phyloP scores from a whole-genome alignment of 1,140 invertebrate genomes.

The Bombus pascuorum region DNA sequence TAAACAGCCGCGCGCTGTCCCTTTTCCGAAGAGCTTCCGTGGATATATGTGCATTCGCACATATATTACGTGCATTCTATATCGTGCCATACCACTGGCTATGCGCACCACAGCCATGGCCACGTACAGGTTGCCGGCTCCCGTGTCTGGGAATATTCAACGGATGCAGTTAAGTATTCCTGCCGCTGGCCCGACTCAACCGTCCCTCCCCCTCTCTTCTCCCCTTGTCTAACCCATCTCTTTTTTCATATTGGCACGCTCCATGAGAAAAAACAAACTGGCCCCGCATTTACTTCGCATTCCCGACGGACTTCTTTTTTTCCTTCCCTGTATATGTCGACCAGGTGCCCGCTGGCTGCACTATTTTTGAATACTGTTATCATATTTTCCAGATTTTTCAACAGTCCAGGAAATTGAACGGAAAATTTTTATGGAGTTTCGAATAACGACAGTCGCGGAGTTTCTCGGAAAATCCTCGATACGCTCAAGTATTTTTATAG shows the following conservation, averaged over 20 bases:
- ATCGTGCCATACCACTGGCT: background rate
- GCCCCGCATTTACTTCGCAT: background rate
- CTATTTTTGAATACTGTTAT: conserved; percentile 21
- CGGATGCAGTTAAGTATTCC: conserved; percentile 53
- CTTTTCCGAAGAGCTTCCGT: conserved; percentile 61
- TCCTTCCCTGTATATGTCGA: background rate
- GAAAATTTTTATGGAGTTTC: background rate
- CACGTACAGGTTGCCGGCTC: conserved; percentile 15
- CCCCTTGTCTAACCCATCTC: background rate
- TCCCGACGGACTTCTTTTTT: background rate
- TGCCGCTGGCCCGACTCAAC: background rate
- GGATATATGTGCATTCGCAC: conserved; percentile 29
- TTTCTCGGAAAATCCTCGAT: background rate
- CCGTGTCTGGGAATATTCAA: conserved; percentile 59
- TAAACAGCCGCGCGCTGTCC: conserved; percentile 70
- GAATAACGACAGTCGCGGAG: background rate
- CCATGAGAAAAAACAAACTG: conserved; percentile 20
- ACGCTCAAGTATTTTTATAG: no score
- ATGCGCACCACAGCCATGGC: background rate
- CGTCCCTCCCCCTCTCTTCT: background rate
- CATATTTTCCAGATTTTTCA: background rate
- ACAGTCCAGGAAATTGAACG: background rate
- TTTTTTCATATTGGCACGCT: conserved; percentile 41
- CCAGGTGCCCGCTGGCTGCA: background rate
- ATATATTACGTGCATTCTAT: conserved; percentile 45